Percentiles rank a stretch among this genome's conserved stretches.
phyloP scores from a whole-genome alignment of 2,113 vertebrate genomes.

The Ceratotherium simum region DNA sequence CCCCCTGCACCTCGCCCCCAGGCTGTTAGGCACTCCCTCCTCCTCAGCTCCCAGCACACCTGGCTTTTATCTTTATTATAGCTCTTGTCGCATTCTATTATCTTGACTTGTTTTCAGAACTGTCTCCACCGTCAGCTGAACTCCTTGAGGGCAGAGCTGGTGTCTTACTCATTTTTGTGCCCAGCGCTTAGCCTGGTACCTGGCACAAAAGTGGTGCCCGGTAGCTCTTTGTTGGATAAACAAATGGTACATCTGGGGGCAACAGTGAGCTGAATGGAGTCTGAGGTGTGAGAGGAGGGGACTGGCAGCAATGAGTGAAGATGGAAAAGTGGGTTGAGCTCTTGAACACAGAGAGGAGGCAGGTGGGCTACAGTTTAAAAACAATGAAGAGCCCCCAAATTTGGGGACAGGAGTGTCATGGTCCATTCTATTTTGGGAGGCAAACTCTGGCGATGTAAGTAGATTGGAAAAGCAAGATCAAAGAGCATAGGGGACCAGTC shows the following conservation, averaged over 20 bases:
- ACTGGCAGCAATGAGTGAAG: not conserved
- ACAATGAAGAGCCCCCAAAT: not conserved
- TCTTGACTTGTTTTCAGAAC: constrained; percentile 31
- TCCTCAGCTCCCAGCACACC: constrained; percentile 25
- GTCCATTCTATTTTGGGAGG: not conserved
- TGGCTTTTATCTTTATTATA: not conserved
- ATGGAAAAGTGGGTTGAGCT: not conserved
- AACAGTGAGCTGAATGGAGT: not conserved
- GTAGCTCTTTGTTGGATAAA: not conserved
- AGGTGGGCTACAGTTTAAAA: not conserved
- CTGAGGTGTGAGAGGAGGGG: not conserved
- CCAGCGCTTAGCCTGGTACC: not conserved
- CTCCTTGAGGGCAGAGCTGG: constrained; percentile 24
- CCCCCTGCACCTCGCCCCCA: not conserved
- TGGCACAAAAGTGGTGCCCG: not conserved
- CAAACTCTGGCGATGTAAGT: not conserved
- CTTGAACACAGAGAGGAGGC: not conserved
- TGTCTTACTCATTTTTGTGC: not conserved
- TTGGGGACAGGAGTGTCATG: not conserved
- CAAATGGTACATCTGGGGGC: not conserved
- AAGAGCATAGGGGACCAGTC: not conserved
- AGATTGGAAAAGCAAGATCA: not conserved
- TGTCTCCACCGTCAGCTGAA: not conserved
- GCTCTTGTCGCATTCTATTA: constrained; percentile 3
- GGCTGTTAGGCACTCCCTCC: not conserved